Base-by-base conservation (phyloP, 2,888 invertebrate species). In the Andricus curvator region DNA sequence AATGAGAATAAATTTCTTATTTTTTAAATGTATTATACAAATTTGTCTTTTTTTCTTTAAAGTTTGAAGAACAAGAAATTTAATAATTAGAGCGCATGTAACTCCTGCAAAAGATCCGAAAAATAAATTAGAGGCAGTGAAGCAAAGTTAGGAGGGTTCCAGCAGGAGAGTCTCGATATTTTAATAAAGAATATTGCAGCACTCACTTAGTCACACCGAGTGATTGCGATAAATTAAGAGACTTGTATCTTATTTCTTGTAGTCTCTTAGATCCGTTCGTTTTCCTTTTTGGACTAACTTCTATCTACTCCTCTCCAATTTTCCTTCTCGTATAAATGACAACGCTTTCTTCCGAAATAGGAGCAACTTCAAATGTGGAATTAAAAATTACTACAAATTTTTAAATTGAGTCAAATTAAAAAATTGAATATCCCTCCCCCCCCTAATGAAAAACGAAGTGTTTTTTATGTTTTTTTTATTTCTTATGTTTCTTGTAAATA, bases 161-260 rank as follows among this genome's bases (percentile, higher is more conserved):
- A 64, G 29, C 25, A 15, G 64, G 80, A 82, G 84, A 82, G 85
- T 82, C 87, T 85, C 83, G 89, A 89, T 89, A 89, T 89, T 90
- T 90, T 89, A 90, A 90, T 90, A 90, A 90, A 90, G 90, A 90
- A 90, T 89, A 90, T 90, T 89, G 86, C 88, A 82, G 83, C 90
- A 89, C 89, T 90, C 88, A 89, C 89, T 90, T 89, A 90, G 90
- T 89, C 89, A 88, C 89, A 86, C 87, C 85, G 85, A 90, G 81
- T 87, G 90, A 90, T 89, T 90, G 89, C 89, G 88, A 87, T 88
- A 89, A 89, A 90, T 90, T 90, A 89, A 89, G 88, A 85, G 80
- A 83, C 82, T 81, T 80, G 81, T 41, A 15, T 78, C 81, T 84
- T 81, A 78, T 85, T 85, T 56, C 51, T 51, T 17, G 6, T 15